Conservation (phyloP, 2,797 vertebrate species). For the Pseudochaenichthys georgianus region DNA sequence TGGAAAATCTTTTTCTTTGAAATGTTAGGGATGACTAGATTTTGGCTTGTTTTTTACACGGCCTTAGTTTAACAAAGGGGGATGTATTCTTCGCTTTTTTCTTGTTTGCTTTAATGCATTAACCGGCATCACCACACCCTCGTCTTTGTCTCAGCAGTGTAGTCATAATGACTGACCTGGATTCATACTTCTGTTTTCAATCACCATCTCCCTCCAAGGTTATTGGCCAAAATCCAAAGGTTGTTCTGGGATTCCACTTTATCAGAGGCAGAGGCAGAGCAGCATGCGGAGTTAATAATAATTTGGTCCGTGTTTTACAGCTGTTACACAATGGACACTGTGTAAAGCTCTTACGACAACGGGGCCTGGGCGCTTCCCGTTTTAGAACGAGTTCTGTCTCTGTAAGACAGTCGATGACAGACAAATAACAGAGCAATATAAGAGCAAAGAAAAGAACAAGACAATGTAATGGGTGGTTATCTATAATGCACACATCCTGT, state of each 20-base stretch:
- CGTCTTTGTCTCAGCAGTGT: conserved; percentile 68
- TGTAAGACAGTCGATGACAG: conserved; percentile 63
- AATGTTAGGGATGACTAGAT: conserved; percentile 35
- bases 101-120: conserved; percentile 33
- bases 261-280: conserved; percentile 78
- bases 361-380: conserved; percentile 67
- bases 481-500: conserved; percentile 67
- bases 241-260: conserved; percentile 84
- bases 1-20: conserved; percentile 34
- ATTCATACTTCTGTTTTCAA: conserved; percentile 83
- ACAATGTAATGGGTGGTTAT: conserved; percentile 58
- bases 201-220: conserved; percentile 83
- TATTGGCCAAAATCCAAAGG: conserved; percentile 85
- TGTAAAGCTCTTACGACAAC: conserved; percentile 77
- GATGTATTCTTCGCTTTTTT: conserved; percentile 19
- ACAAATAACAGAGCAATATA: conserved; percentile 67
- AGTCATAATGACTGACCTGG: conserved; percentile 82
- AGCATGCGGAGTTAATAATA: conserved; percentile 84
- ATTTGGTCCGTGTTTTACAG: conserved; percentile 84
- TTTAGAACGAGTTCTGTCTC: conserved; percentile 69
- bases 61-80: conserved; percentile 38
- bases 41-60: conserved; percentile 19
- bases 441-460: conserved; percentile 62
- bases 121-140: conserved; percentile 61
- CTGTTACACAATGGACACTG: conserved; percentile 84